Evolutionary conservation across 2,888 invertebrate species (phyloP).

Genomic region (Cryptosula pallasiana): DNA sequence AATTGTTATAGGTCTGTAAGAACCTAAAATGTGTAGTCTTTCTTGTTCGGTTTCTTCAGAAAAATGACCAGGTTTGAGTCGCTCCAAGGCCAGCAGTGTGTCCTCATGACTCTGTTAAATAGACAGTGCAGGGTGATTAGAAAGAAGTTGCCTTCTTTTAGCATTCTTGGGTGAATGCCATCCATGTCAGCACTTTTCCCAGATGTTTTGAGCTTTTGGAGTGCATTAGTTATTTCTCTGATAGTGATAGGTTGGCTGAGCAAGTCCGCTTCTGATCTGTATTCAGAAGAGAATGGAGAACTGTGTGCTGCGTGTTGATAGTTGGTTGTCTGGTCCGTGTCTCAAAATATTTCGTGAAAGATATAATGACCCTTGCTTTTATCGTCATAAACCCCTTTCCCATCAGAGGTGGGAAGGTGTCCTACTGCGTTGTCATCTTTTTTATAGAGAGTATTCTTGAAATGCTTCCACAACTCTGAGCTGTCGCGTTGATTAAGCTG

Average conservation of each 20-base stretch:
- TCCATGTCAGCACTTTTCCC: conserved; percentile 2
- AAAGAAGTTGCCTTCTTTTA: conserved; percentile 12
- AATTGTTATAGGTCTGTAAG: background rate
- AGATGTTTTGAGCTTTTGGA: background rate
- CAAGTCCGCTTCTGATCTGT: background rate
- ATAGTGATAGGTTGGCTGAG: background rate
- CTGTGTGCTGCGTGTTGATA: background rate
- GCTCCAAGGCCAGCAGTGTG: background rate
- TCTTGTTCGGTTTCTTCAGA: background rate
- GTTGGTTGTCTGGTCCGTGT: background rate
- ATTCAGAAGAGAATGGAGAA: no score
- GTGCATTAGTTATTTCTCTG: background rate
- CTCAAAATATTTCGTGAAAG: background rate
- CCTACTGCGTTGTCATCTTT: background rate
- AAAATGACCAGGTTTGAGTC: conserved; percentile 4
- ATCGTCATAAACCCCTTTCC: background rate
- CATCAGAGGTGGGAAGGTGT: background rate
- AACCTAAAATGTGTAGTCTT: background rate
- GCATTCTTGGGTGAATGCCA: conserved; percentile 12
- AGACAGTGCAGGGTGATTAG: background rate
- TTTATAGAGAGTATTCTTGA: background rate
- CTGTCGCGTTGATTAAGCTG: background rate
- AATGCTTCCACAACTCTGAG: background rate
- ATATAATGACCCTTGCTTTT: background rate
- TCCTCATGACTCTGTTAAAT: background rate